Evolutionary conservation across 2,113 vertebrate genomes (phyloP).

Genomic region (Hipposideros armiger): DNA sequence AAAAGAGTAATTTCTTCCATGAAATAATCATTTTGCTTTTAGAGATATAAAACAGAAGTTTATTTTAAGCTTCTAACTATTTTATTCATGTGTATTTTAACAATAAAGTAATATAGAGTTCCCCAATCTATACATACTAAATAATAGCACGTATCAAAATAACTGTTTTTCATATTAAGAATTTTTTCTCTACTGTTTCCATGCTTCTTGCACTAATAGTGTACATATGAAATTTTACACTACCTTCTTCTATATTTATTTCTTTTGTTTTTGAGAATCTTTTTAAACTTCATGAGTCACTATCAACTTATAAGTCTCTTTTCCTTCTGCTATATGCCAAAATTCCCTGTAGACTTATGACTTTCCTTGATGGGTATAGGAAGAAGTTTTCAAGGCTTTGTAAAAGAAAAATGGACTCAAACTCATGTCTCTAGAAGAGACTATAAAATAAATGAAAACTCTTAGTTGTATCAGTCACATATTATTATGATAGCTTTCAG

Average conservation of each 20-base stretch:
- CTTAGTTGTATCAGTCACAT: neutral
- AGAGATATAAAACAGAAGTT: neutral
- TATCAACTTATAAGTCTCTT: neutral
- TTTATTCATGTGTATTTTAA: neutral
- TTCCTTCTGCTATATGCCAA: neutral
- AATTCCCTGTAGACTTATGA: neutral
- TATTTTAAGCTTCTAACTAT: neutral
- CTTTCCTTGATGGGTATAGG: neutral
- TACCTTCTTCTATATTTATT: neutral
- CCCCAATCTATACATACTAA: neutral
- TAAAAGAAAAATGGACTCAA: neutral
- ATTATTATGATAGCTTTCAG: slow-evolving; percentile 50
- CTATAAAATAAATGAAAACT: slow-evolving; percentile 8
- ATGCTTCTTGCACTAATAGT: neutral
- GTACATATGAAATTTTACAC: slow-evolving; percentile 17
- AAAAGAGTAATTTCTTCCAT: neutral
- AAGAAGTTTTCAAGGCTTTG: neutral
- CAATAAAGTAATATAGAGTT: neutral
- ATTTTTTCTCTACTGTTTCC: neutral
- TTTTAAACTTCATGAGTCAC: slow-evolving; percentile 6
- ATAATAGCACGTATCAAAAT: neutral
- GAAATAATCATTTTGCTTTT: neutral
- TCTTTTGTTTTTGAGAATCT: neutral
- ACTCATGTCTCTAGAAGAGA: neutral
- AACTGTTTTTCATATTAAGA: neutral